Evolutionary conservation across 2,113 vertebrate genomes (phyloP).

Genomic region (Rattus rattus): DNA sequence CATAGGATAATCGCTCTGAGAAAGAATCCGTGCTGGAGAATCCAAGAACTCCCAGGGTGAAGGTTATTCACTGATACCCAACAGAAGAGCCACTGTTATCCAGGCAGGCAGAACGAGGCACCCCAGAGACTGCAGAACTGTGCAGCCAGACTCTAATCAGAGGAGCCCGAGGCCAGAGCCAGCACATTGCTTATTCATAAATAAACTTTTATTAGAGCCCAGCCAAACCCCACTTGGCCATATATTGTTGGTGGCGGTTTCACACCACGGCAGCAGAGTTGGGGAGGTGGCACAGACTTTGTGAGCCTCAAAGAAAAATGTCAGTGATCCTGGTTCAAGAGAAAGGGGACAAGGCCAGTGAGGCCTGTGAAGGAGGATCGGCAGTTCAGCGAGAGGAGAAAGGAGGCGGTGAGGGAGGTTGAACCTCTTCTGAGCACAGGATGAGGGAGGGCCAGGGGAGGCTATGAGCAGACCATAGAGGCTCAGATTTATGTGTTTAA

Average conservation of each 20-base stretch:
- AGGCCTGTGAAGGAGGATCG: background rate
- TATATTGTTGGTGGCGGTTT: background rate
- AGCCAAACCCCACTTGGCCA: background rate
- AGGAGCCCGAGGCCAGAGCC: rapidly evolving
- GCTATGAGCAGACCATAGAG: background rate
- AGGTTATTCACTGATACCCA: background rate
- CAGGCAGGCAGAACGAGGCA: background rate
- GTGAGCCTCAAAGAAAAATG: background rate
- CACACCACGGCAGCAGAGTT: background rate
- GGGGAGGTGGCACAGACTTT: background rate
- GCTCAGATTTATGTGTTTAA: background rate
- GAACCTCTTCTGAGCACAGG: background rate
- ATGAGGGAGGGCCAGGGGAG: background rate
- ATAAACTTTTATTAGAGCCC: slow-evolving; percentile 26
- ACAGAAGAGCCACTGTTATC: background rate
- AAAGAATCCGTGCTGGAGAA: background rate
- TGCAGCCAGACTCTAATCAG: rapidly evolving
- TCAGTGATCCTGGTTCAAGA: background rate
- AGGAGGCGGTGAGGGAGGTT: background rate
- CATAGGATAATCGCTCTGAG: background rate
- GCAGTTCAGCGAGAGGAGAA: background rate
- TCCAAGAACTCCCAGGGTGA: background rate
- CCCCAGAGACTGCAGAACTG: rapidly evolving
- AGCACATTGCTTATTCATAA: background rate
- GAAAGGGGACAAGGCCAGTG: rapidly evolving